These are phyloP conservation scores for Zaprionus lachaisei DNA, from an alignment of 1,140 invertebrate species.

Conservation along the genomic window DNA sequence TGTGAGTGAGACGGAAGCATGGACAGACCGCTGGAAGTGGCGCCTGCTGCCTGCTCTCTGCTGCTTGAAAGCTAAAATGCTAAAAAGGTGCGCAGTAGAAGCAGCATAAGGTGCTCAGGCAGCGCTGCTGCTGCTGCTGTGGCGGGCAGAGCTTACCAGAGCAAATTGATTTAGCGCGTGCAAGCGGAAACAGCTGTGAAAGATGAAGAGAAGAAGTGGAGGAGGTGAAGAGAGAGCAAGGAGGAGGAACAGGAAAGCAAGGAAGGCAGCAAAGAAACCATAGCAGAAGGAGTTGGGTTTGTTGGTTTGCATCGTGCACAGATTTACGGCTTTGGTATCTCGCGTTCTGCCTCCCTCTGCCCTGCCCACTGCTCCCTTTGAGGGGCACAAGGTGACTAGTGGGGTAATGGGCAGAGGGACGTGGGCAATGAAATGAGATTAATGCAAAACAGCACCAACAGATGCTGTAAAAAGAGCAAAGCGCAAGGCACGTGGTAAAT, in stretches of 20 bases:
- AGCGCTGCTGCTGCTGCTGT: not conserved
- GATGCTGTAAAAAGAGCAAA: constrained; percentile 66
- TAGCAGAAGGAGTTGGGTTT: constrained; percentile 18
- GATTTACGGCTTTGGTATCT: constrained; percentile 32
- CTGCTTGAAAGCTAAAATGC: constrained; percentile 60
- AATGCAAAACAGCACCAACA: constrained; percentile 73
- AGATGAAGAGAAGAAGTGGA: not conserved
- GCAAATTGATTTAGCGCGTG: constrained; percentile 81
- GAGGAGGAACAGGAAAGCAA: not conserved
- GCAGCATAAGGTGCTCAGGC: constrained; percentile 27
- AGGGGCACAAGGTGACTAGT: constrained; percentile 19
- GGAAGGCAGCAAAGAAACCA: not conserved
- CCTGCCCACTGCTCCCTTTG: not conserved
- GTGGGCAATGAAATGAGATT: constrained; percentile 79
- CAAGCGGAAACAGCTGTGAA: constrained; percentile 73
- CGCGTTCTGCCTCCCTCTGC: not conserved
- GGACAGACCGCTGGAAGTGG: not conserved
- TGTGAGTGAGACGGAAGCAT: constrained; percentile 5
- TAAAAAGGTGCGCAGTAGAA: constrained; percentile 60
- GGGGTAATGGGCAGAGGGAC: constrained; percentile 6
- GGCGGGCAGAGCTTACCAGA: constrained; percentile 64
- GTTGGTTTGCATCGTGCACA: constrained; percentile 7
- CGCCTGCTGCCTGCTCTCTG: not conserved
- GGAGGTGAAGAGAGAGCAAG: not conserved
- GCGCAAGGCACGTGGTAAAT: constrained; percentile 64